Base-by-base conservation (phyloP, 2,888 invertebrate genomes). In the Anoplius nigerrimus region DNA sequence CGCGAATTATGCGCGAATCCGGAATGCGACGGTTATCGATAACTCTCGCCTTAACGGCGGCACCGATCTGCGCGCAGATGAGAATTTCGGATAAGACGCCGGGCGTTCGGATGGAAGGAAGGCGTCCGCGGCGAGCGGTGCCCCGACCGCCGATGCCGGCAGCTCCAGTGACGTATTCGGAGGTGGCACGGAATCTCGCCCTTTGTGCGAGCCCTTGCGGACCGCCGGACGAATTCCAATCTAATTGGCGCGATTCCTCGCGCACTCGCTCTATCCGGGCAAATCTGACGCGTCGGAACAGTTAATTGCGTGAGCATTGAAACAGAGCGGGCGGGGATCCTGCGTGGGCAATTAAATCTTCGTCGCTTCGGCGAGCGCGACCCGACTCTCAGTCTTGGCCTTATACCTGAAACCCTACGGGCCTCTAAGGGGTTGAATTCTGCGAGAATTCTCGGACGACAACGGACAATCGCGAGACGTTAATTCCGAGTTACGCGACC, bases 201-300 rank as follows among this genome's bases (percentile, higher is more conserved):
- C 59, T 54, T 45, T 62, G 57, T 65, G 46, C 45, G 58, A 48
- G 48, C 48, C 6, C 57, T n/a, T n/a, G 42, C 52, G 52, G 45
- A 24, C 18, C 62, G 20, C 27, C 57, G 24, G 51, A 68, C 60
- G 66, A 71, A 78, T 80, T 82, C 78, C 72, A 60, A 65, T 78
- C 77, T 80, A 82, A 82, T 80, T 82, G 79, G 75, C 65, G 69
- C 71, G 64, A 74, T 78, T 76, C 34, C 76, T 65, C 63, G 72
- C 71, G 70, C 73, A 62, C 67, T 58, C 61, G 43, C 62, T n/a
- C 42, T 71, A 66, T 64, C 62, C 52, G 13, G 51, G 57, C 57
- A 69, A 61, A 69, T 71, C 66, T 42, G 67, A 67, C 58, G 43
- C 57, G 74, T 71, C 76, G 71, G 65, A 76, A 76, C 67, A 13